Conservation (phyloP, 1,140 invertebrate genomes). For the Fopius arisanus region DNA sequence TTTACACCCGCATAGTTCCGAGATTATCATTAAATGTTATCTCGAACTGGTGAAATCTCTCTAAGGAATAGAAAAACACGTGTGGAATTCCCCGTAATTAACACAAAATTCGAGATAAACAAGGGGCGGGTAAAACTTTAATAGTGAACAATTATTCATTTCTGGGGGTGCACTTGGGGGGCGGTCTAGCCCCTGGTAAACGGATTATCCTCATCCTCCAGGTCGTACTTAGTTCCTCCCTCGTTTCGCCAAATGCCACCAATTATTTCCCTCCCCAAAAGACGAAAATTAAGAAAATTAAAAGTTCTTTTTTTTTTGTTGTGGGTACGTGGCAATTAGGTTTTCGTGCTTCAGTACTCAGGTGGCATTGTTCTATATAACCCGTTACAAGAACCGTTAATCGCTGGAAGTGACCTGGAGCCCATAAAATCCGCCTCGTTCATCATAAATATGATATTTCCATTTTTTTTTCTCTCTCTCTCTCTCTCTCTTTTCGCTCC, state of each 20-base stretch:
- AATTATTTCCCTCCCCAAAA: conserved; percentile 7
- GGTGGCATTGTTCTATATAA: background rate
- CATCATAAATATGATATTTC: background rate
- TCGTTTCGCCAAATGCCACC: background rate
- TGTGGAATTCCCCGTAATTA: too few relatives aligned
- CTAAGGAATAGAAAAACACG: too few relatives aligned
- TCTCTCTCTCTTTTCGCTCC: too few relatives aligned
- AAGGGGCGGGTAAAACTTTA: background rate
- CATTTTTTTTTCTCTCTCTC: background rate
- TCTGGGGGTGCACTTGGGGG: background rate
- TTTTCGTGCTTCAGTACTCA: background rate
- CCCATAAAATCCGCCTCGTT: background rate
- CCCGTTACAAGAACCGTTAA: conserved; percentile 51
- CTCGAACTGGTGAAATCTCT: too few relatives aligned
- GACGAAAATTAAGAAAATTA: background rate
- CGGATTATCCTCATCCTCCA: background rate
- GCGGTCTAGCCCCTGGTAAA: background rate
- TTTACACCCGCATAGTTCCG: background rate
- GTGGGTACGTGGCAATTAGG: background rate
- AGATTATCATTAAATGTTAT: background rate
- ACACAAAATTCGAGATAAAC: background rate
- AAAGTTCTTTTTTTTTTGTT: background rate
- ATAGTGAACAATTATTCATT: background rate
- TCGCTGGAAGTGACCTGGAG: conserved; percentile 21
- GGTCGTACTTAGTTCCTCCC: background rate